These are phyloP conservation scores for Acleris cristana DNA, from an alignment of 2,888 invertebrate genomes.

Conservation along the genomic window DNA sequence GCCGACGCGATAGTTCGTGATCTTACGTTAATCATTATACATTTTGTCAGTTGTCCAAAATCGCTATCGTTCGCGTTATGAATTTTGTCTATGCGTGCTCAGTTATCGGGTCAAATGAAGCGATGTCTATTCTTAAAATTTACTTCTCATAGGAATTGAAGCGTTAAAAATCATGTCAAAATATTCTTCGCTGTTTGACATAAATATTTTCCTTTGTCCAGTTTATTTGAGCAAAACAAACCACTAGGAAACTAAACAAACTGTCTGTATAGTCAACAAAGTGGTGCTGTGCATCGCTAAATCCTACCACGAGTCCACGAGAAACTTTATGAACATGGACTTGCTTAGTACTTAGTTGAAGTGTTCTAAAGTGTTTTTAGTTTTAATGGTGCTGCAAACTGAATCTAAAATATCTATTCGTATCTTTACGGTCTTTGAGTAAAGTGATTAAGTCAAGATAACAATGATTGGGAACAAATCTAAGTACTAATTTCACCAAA, in stretches of 20 bases:
- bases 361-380: background rate
- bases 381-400: background rate
- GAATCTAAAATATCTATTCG: no score
- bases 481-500: no score
- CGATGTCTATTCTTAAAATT: no score
- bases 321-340: background rate
- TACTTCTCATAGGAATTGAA: background rate
- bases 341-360: conserved; percentile 12
- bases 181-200: background rate
- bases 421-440: background rate
- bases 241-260: conserved; percentile 18
- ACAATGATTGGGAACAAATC: no score
- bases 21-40: no score
- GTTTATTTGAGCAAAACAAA: conserved; percentile 13
- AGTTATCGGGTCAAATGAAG: no score
- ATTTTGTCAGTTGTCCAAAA: no score
- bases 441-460: background rate
- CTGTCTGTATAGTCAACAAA: background rate
- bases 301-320: background rate
- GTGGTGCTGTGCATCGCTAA: conserved; percentile 4
- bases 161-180: background rate
- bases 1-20: no score
- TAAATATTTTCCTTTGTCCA: conserved; percentile 5
- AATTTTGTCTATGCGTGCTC: no score
- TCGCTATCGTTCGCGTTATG: no score